Conservation (phyloP, 92 coral and sea anemone genomes). For the Paragorgia papillata region DNA sequence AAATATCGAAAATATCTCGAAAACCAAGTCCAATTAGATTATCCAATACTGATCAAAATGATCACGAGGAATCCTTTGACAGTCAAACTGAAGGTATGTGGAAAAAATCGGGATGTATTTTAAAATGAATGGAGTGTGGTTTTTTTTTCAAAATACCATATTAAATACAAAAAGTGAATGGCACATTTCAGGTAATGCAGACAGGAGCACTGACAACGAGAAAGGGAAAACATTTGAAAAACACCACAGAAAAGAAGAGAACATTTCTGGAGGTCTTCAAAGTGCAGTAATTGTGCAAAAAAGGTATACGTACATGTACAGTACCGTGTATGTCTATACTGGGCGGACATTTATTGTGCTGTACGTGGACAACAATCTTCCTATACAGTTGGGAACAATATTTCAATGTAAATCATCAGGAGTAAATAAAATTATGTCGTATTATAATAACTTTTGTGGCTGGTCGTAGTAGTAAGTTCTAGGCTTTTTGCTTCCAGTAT, state of each 20-base stretch:
- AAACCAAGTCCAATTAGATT: slow-evolving; percentile 35
- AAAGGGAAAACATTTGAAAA: slow-evolving; percentile 1
- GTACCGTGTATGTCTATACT: too few relatives aligned
- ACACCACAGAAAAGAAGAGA: not conserved
- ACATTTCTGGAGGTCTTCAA: not conserved
- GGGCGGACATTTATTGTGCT: too few relatives aligned
- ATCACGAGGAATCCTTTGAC: slow-evolving; percentile 22
- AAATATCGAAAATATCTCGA: slow-evolving; percentile 31
- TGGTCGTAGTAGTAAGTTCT: too few relatives aligned
- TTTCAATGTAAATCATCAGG: too few relatives aligned
- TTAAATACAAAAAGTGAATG: not conserved
- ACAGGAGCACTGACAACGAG: not conserved
- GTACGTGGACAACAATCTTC: too few relatives aligned
- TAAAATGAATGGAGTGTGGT: too few relatives aligned
- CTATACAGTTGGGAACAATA: too few relatives aligned
- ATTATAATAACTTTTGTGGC: too few relatives aligned
- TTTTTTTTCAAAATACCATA: too few relatives aligned
- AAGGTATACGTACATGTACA: slow-evolving; percentile 1
- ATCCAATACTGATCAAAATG: not conserved
- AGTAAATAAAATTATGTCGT: too few relatives aligned
- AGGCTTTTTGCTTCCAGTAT: too few relatives aligned
- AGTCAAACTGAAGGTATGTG: slow-evolving; percentile 12
- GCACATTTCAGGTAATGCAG: not conserved
- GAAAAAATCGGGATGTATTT: too few relatives aligned
- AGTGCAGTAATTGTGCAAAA: slow-evolving; percentile 6